phyloP scores from a whole-genome alignment of 2,888 invertebrate genomes.

The Oxycera nigricornis region DNA sequence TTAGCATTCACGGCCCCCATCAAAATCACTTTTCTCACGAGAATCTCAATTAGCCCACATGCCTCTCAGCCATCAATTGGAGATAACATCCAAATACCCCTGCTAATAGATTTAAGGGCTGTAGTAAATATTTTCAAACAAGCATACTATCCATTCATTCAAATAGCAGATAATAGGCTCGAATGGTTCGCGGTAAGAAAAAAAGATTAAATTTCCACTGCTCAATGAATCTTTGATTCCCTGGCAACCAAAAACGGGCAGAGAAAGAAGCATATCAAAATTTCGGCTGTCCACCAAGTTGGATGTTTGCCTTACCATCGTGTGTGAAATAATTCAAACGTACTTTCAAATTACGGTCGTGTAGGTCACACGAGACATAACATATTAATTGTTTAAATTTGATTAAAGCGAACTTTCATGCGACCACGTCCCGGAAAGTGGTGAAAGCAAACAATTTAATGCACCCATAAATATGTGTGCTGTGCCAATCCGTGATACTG shows the following conservation, averaged over 20 bases:
- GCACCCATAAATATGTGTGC: too few species aligned
- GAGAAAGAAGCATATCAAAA: not conserved
- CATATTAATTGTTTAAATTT: not conserved
- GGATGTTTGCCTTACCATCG: not conserved
- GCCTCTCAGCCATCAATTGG: too few species aligned
- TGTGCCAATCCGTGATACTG: too few species aligned
- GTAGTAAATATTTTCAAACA: not conserved
- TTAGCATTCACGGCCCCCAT: too few species aligned
- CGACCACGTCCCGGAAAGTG: not conserved
- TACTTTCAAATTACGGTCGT: not conserved
- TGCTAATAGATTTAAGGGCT: too few species aligned
- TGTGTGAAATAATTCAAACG: not conserved
- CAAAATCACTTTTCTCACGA: too few species aligned
- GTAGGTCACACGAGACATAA: not conserved
- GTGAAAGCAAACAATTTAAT: not conserved
- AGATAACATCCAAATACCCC: too few species aligned
- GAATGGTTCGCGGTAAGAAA: not conserved
- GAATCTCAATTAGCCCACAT: too few species aligned
- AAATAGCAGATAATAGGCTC: not conserved
- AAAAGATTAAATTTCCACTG: not conserved
- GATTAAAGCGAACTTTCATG: not conserved
- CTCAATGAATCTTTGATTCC: not conserved
- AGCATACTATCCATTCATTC: not conserved
- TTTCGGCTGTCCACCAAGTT: not conserved
- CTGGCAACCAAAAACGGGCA: not conserved